Percentiles rank a stretch among this genome's conserved stretches.
Conservation (phyloP, 1,140 invertebrate genomes). For the Homarus americanus region DNA sequence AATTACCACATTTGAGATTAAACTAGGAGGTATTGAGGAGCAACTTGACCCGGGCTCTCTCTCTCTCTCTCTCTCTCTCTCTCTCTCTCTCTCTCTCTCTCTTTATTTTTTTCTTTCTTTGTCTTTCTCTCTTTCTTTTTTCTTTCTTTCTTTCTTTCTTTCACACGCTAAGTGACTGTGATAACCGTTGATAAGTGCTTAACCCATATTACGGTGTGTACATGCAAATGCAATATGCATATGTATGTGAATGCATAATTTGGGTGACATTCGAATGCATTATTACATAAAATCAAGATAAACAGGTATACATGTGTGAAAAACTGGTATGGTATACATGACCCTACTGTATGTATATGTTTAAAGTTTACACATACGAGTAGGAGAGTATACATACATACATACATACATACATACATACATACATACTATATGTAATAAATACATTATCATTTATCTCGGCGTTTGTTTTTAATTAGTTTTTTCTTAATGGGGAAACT, state of each 20-base stretch:
- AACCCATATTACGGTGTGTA: too few species aligned
- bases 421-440: neutral
- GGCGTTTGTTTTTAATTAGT: neutral
- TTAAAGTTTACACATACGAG: neutral
- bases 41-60: conserved; percentile 9
- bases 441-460: neutral
- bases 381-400: neutral
- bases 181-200: too few species aligned
- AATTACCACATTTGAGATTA: conserved; percentile 66
- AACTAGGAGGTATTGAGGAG: conserved; percentile 24
- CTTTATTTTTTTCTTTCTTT: neutral
- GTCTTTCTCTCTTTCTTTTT: neutral
- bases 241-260: too few species aligned
- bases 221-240: too few species aligned
- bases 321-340: too few species aligned
- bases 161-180: too few species aligned
- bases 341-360: too few species aligned
- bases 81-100: conserved; percentile 50
- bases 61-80: conserved; percentile 51
- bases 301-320: too few species aligned
- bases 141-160: neutral
- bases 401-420: neutral
- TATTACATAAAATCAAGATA: too few species aligned
- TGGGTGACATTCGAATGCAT: too few species aligned
- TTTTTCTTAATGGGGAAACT: conserved; percentile 8